Percentiles rank a stretch among this genome's conserved stretches.
These are phyloP conservation scores for Theretra japonica DNA, from an alignment of 2,888 invertebrate species.

Conservation along the genomic window DNA sequence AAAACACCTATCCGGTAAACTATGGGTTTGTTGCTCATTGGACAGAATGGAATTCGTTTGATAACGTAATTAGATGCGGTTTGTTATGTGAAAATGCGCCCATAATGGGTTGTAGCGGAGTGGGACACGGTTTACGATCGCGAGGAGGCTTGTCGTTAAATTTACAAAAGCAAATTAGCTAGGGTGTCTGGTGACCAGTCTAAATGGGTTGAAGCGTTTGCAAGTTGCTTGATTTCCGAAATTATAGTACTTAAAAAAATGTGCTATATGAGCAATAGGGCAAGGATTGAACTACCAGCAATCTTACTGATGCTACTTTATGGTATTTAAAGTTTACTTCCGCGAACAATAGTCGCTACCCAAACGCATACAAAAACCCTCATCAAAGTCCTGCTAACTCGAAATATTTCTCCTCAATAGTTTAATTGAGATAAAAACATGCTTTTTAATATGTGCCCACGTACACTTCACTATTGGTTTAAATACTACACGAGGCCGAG, in stretches of 20 bases:
- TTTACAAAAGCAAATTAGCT: background rate
- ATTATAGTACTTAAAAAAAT: too few species aligned
- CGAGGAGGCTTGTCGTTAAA: background rate
- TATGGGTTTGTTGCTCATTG: conserved; percentile 47
- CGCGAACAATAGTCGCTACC: too few species aligned
- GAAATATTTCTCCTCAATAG: too few species aligned
- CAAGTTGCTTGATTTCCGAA: too few species aligned
- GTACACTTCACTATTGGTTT: background rate
- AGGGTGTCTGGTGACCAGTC: too few species aligned
- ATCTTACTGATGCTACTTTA: too few species aligned
- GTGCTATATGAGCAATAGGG: too few species aligned
- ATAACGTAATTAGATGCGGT: conserved; percentile 23
- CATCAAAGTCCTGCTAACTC: too few species aligned
- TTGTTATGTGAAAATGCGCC: conserved; percentile 4
- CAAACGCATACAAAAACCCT: too few species aligned
- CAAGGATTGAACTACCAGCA: too few species aligned
- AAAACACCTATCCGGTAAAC: conserved; percentile 45
- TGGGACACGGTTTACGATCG: conserved; percentile 10
- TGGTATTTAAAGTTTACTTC: too few species aligned
- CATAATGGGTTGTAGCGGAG: conserved; percentile 13
- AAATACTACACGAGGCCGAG: conserved; percentile 2
- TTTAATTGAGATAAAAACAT: background rate
- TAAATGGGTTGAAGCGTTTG: too few species aligned
- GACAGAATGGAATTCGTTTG: conserved; percentile 37
- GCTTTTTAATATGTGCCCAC: background rate